These are phyloP conservation scores for Aldabrachelys gigantea DNA, from an alignment of 2,113 vertebrate genomes.

Conservation along the genomic window DNA sequence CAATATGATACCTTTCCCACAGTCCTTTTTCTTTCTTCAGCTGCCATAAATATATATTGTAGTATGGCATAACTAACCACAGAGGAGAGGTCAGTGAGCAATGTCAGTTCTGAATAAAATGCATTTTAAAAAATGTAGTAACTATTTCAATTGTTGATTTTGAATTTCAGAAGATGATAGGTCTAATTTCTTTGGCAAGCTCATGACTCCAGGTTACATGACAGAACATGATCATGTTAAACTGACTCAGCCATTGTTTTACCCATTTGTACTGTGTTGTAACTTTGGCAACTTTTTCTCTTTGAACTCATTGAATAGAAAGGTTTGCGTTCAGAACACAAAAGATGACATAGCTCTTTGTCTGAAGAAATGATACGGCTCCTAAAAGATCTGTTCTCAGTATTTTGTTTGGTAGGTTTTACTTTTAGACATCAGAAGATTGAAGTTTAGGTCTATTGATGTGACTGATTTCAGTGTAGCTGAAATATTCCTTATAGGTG, in stretches of 20 bases:
- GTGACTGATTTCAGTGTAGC: background rate
- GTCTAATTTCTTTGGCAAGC: conserved; percentile 40
- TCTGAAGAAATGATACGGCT: background rate
- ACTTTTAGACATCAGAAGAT: background rate
- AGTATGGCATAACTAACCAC: background rate
- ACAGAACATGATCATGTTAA: conserved; percentile 34
- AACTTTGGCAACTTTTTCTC: background rate
- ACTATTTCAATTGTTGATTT: conserved; percentile 40
- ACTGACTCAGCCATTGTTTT: background rate
- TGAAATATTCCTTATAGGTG: background rate
- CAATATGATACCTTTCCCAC: background rate
- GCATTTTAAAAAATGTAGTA: conserved; percentile 4
- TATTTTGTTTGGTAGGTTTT: background rate
- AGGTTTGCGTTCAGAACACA: background rate
- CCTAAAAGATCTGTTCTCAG: background rate
- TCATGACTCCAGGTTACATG: conserved; percentile 12
- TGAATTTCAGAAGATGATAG: conserved; percentile 42
- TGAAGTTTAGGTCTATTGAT: background rate
- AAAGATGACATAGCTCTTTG: background rate
- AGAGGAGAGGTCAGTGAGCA: too few species aligned
- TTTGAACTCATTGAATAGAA: background rate
- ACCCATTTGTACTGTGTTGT: background rate
- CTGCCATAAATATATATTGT: background rate
- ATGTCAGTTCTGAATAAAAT: background rate
- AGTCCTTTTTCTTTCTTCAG: background rate